Evolutionary conservation across 2,888 invertebrate species (phyloP), one percentile per base, ranked within the genome.

Genomic region (Pterostichus niger): DNA sequence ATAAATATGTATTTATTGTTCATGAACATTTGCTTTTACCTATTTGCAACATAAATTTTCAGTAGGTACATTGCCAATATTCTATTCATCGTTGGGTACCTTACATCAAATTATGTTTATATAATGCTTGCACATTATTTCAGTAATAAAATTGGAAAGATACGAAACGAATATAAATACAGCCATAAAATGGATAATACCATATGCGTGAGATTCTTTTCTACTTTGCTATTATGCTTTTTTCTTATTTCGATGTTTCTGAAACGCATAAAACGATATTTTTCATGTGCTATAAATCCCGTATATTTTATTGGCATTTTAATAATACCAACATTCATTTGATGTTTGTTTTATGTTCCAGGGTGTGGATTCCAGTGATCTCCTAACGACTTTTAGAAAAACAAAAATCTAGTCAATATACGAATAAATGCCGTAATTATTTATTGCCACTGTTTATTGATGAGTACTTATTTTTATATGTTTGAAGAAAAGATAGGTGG

Each of bases 381-480:
- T 79, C 61, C 44, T 79, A 64, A 64, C 68, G 79, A 79, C 79
- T 64, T 68, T 79, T 79, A 79, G 79, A 79, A 44, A 56, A 79
- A 59, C 35, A 61, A 79, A 68, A 79, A 79, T 79, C 64, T 79
- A 79, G 79, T 79, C 79, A 79, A 79, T 79, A 78, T 59, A 79
- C 40, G 61, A 78, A 78, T 44, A 78, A 75, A 78, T 59, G 78
- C 79, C 64, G 49, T 79, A 79, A 59, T 79, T 64, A 79, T 79
- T 79, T 79, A 64, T 79, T 46, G 33, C 68, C 64, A 46, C 64
- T 46, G 31, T 13, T 79, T 44, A 44, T 61, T 79, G 31, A 79
- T 68, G 61, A 64, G 79, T 64, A 64, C 61, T 64, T 79, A 79
- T 79, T 64, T 79, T 79, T 79, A 79, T 79, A 64, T 79, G 61